phyloP scores from a whole-genome alignment of 2,797 vertebrate species.

The Sebastes itinus region DNA sequence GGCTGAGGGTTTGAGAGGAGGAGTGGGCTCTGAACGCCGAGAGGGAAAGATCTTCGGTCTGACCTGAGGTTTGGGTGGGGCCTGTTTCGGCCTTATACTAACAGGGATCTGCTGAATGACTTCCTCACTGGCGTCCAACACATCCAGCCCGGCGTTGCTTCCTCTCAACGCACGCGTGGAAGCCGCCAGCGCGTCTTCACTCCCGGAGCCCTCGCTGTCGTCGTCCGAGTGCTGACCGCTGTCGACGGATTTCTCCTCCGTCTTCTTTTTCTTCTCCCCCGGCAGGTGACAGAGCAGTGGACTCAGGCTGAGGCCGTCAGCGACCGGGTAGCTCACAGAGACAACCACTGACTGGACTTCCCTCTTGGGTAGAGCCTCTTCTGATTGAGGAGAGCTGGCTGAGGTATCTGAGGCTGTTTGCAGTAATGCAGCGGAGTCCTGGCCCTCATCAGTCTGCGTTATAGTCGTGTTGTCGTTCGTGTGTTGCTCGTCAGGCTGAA shows the following conservation, averaged over 20 bases:
- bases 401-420: slow-evolving; percentile 6
- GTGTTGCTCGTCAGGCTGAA: background rate
- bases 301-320: slow-evolving; percentile 34
- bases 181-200: slow-evolving; percentile 58
- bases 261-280: slow-evolving; percentile 50
- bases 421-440: background rate
- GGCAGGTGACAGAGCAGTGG: slow-evolving; percentile 25
- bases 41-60: background rate
- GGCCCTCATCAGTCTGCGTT: background rate
- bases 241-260: slow-evolving; percentile 86
- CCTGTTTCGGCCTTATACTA: background rate
- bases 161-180: slow-evolving; percentile 61
- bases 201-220: slow-evolving; percentile 69
- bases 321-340: slow-evolving; percentile 22
- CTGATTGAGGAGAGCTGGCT: background rate
- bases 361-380: background rate
- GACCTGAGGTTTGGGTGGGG: slow-evolving; percentile 14
- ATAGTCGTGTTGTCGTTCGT: background rate
- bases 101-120: slow-evolving; percentile 28
- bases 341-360: slow-evolving; percentile 9
- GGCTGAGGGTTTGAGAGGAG: slow-evolving; percentile 49
- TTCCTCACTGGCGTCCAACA: slow-evolving; percentile 57
- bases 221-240: slow-evolving; percentile 79
- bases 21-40: slow-evolving; percentile 41
- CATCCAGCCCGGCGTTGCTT: slow-evolving; percentile 72